Evolutionary conservation across 2,888 invertebrate genomes (phyloP), one percentile per base, ranked within the genome.

Genomic region (Plagodis pulveraria): DNA sequence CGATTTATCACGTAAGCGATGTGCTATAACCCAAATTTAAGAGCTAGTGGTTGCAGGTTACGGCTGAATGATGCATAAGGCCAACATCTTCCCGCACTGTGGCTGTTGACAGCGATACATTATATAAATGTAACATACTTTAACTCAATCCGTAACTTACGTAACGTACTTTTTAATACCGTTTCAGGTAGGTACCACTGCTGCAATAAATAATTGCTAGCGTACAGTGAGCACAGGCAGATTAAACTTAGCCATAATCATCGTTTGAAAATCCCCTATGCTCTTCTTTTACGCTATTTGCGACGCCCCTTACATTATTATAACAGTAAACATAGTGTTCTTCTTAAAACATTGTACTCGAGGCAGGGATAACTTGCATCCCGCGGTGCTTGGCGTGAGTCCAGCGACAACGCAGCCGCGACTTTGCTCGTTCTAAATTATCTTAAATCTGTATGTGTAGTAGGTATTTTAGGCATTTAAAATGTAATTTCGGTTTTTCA

Each of bases 31-130:
- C 73, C 74, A 75, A 79, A 79, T 81, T 79, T 77, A 72, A 74
- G 72, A 78, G 77, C 84, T 79, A 84, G 85, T 81, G 81, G 80
- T 78, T 83, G 81, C 85, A 84, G 82, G 80, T 79, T 77, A 71
- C 69, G 65, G 63, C 71, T 83, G 81, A 83, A 85, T 83, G 81
- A 81, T 84, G 77, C 79, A 84, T 81, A 80, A 81, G 78, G 65
- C 66, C 66, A 66, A 67, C 61, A 50, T 40, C 10, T 40, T 6
- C 36, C 7, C 70, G 66, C 58, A 53, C 22, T 56, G 67, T 52
- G 55, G 50, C 44, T 11, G 8, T 38, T 48, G 38, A 34, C 38
- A 32, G 11, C 35, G 51, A 71, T 74, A 71, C 74, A 74, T 4
- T 36, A 41, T n/a, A 10, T 38, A 2, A 67, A 83, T 83, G 80